These are phyloP conservation scores for Brachyhypopomus gauderio DNA, from an alignment of 2,113 vertebrate genomes.

Conservation along the genomic window DNA sequence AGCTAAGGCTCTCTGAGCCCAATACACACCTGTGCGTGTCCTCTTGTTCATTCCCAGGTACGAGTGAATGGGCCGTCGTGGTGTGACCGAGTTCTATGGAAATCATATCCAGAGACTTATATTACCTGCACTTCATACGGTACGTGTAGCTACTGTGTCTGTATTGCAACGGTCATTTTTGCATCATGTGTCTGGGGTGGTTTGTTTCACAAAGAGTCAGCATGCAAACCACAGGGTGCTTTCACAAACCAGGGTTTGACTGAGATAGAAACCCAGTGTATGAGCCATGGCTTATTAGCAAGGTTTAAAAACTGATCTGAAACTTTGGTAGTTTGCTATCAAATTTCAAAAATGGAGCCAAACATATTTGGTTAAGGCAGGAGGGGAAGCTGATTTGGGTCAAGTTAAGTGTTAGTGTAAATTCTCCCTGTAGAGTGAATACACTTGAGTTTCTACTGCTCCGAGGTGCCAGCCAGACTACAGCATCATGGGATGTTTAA, in stretches of 20 bases:
- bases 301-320: background rate
- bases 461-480: too few species aligned
- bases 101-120: slow-evolving; percentile 84
- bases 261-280: background rate
- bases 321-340: too few species aligned
- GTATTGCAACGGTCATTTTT: background rate
- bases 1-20: too few species aligned
- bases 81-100: slow-evolving; percentile 89
- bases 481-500: too few species aligned
- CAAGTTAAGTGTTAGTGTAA: too few species aligned
- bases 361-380: too few species aligned
- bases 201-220: background rate
- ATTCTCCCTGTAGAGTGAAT: too few species aligned
- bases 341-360: too few species aligned
- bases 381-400: too few species aligned
- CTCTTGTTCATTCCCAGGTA: slow-evolving; percentile 68
- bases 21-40: too few species aligned
- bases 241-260: background rate
- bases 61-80: slow-evolving; percentile 85
- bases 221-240: too few species aligned
- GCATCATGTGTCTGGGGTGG: background rate
- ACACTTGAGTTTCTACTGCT: too few species aligned
- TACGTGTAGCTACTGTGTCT: slow-evolving; percentile 58
- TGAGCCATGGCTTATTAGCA: background rate
- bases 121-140: slow-evolving; percentile 83